These are phyloP conservation scores for Drosophila pseudoobscura DNA, from an alignment of 1,140 invertebrate genomes.

Conservation along the genomic window DNA sequence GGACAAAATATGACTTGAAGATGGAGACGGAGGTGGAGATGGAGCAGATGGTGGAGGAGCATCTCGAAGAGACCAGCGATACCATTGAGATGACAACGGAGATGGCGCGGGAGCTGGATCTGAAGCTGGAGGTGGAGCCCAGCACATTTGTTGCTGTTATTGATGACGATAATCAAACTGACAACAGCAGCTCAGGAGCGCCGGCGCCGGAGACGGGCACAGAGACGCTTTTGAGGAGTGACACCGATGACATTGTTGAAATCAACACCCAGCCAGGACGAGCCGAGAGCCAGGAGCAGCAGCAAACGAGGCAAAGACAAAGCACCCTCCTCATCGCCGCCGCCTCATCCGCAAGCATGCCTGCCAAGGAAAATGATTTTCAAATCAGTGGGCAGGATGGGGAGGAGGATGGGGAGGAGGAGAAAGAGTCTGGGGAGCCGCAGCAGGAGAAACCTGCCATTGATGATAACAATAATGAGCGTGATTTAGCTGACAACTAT, in stretches of 20 bases:
- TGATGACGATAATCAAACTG: constrained; percentile 82
- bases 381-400: constrained; percentile 57
- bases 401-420: constrained; percentile 12
- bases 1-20: constrained; percentile 28
- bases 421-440: constrained; percentile 1
- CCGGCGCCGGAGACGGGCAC: constrained; percentile 18
- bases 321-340: constrained; percentile 6
- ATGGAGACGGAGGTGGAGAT: background rate
- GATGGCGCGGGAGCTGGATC: constrained; percentile 23
- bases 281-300: background rate
- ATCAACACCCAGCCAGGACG: constrained; percentile 57
- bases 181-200: constrained; percentile 56
- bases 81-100: constrained; percentile 19
- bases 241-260: constrained; percentile 80
- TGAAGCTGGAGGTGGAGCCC: constrained; percentile 29
- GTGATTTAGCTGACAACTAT: constrained; percentile 79
- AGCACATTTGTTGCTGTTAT: constrained; percentile 67
- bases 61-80: constrained; percentile 14
- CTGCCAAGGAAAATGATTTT: constrained; percentile 76
- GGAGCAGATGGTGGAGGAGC: constrained; percentile 6
- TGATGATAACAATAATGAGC: constrained; percentile 81
- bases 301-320: background rate
- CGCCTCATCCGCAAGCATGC: constrained; percentile 7
- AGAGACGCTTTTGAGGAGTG: constrained; percentile 39
- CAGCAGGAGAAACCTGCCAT: constrained; percentile 46